Base-by-base conservation (phyloP, 2,113 vertebrate species). In the Epinephelus moara region DNA sequence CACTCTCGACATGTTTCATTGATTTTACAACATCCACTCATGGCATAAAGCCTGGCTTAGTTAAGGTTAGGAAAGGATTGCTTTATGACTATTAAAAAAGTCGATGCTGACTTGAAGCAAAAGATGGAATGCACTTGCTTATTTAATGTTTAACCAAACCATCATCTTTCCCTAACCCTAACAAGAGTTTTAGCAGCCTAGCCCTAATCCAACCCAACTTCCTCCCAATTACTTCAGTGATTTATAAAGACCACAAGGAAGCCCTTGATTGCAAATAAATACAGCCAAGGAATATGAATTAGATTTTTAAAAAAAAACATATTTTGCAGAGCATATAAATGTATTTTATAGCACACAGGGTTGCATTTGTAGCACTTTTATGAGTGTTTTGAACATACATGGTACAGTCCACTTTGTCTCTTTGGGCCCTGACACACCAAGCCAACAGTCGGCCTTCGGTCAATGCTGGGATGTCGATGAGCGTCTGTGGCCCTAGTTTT, bases 111-210 rank as follows among this genome's bases (percentile, higher is more conserved):
- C 57, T 56, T 60, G 10, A 61, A 33, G 40, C 15, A 23, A 1
- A 7, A n/a, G 27, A 50, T 30, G 42, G 21, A 9, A 66, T 12
- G 4, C 0, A 2, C 25, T 60, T 4, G 55, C 2, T 47, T 66
- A 83, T 57, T 50, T 5, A 40, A 47, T 14, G 50, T 63, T 60
- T 67, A 49, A 74, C 66, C 30, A 55, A 60, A 62, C 71, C 63
- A 23, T 40, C 30, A 47, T 66, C 69, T 74, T 62, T 53, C 30
- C 64, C 23, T 4, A 45, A 81, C 19, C 25, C 25, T 33, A 0
- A 9, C 3, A 18, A 13, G 11, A 55, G 27, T 1, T 45, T 42
- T 62, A 23, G 19, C 23, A 64, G 42, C 33, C 25, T 4, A 25
- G 75, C 27, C 2, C 10, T 64, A 7, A 75, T 42, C 19, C 2